Conservation (phyloP, 1,140 invertebrate genomes). For the Helicorthomorpha holstii region DNA sequence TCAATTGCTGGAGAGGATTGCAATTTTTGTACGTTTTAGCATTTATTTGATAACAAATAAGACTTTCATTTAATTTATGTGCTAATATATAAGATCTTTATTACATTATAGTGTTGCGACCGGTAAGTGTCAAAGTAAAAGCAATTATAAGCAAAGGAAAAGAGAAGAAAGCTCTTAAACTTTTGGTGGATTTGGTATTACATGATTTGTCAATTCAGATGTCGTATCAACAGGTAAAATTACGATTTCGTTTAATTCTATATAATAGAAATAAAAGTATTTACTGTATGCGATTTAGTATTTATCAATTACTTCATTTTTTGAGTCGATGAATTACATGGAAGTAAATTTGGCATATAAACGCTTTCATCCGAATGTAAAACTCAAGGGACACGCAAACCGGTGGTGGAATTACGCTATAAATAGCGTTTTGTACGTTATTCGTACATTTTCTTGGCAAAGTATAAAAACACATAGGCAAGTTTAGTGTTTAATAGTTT, state of each 20-base stretch:
- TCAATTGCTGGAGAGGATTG: constrained; percentile 51
- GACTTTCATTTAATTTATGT: constrained; percentile 3
- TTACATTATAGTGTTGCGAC: constrained; percentile 45
- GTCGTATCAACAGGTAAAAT: constrained; percentile 40
- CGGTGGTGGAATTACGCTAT: constrained; percentile 64
- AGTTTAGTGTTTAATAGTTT: too few species aligned
- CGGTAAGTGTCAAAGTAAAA: constrained; percentile 60
- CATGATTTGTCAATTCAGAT: constrained; percentile 58
- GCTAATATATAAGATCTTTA: constrained; percentile 9
- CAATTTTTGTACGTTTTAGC: constrained; percentile 42
- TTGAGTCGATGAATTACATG: constrained; percentile 47
- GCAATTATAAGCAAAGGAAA: constrained; percentile 55
- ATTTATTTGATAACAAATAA: constrained; percentile 18
- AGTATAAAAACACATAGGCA: constrained; percentile 46
- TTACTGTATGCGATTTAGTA: constrained; percentile 27
- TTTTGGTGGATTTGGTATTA: constrained; percentile 53
- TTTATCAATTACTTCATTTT: constrained; percentile 43
- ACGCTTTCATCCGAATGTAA: constrained; percentile 29
- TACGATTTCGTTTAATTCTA: not conserved
- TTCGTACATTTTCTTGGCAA: constrained; percentile 53
- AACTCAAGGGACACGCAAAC: constrained; percentile 24
- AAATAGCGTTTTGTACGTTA: too few species aligned
- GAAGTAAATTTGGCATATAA: constrained; percentile 44
- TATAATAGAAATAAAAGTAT: not conserved
- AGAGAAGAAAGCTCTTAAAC: constrained; percentile 46